Percentiles rank a stretch among this genome's conserved stretches.
Conservation (phyloP, 2,797 vertebrate species). For the Tragelaphus oryx region DNA sequence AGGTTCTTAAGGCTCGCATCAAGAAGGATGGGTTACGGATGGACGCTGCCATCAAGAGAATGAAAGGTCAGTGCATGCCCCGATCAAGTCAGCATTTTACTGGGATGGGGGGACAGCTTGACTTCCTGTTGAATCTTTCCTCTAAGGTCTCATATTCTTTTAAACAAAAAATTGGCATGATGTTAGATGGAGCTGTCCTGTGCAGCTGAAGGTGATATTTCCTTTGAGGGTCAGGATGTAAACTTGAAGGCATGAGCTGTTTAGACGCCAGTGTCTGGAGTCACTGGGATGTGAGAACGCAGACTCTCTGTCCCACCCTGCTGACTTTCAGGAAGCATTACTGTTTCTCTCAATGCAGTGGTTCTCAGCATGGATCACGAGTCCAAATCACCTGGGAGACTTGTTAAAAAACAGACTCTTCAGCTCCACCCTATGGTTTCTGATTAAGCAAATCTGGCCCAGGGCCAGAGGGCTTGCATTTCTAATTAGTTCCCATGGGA, state of each 20-base stretch:
- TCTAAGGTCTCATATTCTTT: not conserved
- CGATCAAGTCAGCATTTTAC: not conserved
- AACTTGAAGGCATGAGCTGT: not conserved
- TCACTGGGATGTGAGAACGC: not conserved
- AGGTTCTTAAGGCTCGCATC: slow-evolving; percentile 91
- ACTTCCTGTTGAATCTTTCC: slow-evolving; percentile 52
- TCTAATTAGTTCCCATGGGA: not conserved
- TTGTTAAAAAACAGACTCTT: not conserved
- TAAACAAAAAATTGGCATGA: slow-evolving; percentile 31
- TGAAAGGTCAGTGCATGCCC: slow-evolving; percentile 85
- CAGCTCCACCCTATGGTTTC: not conserved
- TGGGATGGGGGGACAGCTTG: slow-evolving; percentile 6
- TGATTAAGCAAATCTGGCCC: not conserved
- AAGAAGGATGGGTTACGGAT: slow-evolving; percentile 91
- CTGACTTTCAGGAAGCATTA: not conserved
- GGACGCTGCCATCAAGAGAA: slow-evolving; percentile 91
- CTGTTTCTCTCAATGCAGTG: not conserved
- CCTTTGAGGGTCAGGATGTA: slow-evolving; percentile 1
- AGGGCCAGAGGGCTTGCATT: not conserved
- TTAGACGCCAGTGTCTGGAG: not conserved
- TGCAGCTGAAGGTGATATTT: slow-evolving; percentile 8
- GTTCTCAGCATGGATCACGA: not conserved
- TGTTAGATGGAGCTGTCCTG: not conserved
- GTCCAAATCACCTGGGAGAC: not conserved
- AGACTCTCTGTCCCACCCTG: not conserved